Percentiles rank a stretch among this genome's conserved stretches.
Evolutionary conservation across 2,888 invertebrate genomes (phyloP).

Genomic region (Synanthedon andrenaeformis): DNA sequence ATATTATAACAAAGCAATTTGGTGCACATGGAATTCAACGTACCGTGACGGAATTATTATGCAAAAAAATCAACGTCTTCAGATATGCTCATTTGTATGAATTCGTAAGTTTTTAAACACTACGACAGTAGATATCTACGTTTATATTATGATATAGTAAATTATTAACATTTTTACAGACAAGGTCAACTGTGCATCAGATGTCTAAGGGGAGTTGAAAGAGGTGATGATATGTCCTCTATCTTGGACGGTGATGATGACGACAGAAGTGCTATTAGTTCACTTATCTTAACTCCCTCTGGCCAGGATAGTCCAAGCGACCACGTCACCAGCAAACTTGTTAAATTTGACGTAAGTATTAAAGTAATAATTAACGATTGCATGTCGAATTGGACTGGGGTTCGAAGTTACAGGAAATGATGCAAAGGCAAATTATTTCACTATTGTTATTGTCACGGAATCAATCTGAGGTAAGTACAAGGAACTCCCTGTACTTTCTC

Average conservation of each 20-base stretch:
- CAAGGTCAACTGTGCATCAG: constrained; percentile 87
- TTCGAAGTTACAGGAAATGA: too few species aligned
- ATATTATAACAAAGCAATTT: background rate
- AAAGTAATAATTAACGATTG: constrained; percentile 1
- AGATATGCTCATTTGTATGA: too few species aligned
- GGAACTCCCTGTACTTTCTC: too few species aligned
- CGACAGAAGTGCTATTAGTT: constrained; percentile 74
- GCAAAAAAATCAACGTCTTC: background rate
- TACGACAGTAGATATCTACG: too few species aligned
- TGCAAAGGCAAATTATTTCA: too few species aligned
- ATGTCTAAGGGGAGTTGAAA: constrained; percentile 76
- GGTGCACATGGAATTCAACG: background rate
- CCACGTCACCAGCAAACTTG: constrained; percentile 56
- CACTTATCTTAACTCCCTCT: constrained; percentile 53
- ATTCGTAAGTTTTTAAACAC: too few species aligned
- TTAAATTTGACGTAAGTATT: constrained; percentile 71
- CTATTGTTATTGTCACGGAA: too few species aligned
- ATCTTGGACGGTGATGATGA: constrained; percentile 81
- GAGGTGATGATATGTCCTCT: constrained; percentile 73
- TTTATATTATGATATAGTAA: too few species aligned
- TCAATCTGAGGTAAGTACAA: too few species aligned
- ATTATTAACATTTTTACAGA: constrained; percentile 43
- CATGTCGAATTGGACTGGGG: constrained; percentile 4
- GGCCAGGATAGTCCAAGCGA: constrained; percentile 55
- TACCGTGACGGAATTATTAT: background rate